These are phyloP conservation scores for Tyrophagus putrescentiae DNA, from an alignment of 1,140 invertebrate genomes.

Conservation along the genomic window DNA sequence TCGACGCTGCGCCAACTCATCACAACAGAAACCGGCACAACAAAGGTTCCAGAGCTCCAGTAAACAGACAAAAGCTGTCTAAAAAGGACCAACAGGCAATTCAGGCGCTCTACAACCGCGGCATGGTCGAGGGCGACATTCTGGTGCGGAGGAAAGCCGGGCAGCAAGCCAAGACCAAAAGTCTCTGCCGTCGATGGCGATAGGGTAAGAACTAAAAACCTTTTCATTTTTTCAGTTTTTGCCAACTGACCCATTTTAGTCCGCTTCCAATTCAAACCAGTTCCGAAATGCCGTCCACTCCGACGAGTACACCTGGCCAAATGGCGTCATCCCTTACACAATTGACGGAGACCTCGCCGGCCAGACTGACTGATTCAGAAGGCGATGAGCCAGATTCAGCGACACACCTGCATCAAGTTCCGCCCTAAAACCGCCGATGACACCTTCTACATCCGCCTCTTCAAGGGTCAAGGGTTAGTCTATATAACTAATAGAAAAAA, in stretches of 20 bases:
- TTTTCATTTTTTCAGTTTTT: not conserved
- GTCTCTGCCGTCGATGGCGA: no score
- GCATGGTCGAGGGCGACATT: not conserved
- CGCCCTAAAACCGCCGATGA: slow-evolving; percentile 19
- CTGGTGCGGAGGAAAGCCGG: not conserved
- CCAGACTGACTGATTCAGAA: slow-evolving; percentile 10
- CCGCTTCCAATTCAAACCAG: no score
- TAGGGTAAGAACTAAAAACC: not conserved
- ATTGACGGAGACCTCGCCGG: slow-evolving; percentile 24
- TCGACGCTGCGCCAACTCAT: no score
- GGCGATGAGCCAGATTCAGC: slow-evolving; percentile 42
- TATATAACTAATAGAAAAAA: not conserved
- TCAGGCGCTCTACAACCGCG: not conserved
- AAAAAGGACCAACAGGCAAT: not conserved
- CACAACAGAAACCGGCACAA: no score
- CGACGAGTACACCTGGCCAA: slow-evolving; percentile 24
- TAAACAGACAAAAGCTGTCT: not conserved
- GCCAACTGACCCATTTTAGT: not conserved
- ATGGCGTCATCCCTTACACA: slow-evolving; percentile 26
- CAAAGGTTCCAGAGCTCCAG: no score
- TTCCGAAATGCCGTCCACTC: slow-evolving; percentile 16
- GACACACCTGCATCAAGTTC: slow-evolving; percentile 34
- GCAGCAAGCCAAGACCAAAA: not conserved
- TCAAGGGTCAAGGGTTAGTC: slow-evolving; percentile 24
- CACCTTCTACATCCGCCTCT: slow-evolving; percentile 23